phyloP scores from a whole-genome alignment of 2,888 invertebrate genomes.

The Cantharis rufa region DNA sequence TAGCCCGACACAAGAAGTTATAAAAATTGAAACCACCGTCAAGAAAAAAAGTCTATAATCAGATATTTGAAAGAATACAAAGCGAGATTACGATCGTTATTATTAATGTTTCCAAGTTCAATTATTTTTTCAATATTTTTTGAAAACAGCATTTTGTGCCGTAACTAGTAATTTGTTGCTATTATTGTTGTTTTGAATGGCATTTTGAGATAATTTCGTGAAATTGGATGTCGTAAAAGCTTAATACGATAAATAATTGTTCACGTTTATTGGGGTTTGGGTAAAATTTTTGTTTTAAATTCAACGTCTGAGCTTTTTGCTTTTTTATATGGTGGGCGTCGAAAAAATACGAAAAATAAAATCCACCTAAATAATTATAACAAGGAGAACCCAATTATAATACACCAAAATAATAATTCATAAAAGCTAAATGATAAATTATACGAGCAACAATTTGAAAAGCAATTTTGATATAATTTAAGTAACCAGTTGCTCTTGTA shows the following conservation, averaged over 20 bases:
- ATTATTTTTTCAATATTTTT: constrained; percentile 31
- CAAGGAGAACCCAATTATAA: constrained; percentile 29
- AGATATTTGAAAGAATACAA: constrained; percentile 43
- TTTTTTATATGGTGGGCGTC: background rate
- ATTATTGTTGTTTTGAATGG: background rate
- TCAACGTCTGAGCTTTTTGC: background rate
- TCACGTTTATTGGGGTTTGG: background rate
- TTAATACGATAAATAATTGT: background rate
- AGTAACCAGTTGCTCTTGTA: constrained; percentile 29
- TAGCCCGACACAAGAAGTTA: constrained; percentile 44
- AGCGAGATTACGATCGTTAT: background rate
- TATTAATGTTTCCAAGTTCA: constrained; percentile 7
- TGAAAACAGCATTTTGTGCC: constrained; percentile 28
- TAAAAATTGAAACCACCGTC: constrained; percentile 48
- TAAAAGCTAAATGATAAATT: constrained; percentile 30
- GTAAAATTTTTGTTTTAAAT: background rate
- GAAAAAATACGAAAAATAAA: constrained; percentile 16
- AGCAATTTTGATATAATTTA: constrained; percentile 34
- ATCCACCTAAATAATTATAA: constrained; percentile 23
- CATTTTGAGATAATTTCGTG: background rate
- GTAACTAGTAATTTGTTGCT: constrained; percentile 19
- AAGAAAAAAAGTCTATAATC: constrained; percentile 42
- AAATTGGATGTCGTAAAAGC: background rate
- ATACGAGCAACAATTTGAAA: constrained; percentile 33
- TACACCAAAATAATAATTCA: constrained; percentile 32